Evolutionary conservation across 2,113 vertebrate genomes (phyloP).

Genomic region (Hystrix brachyura): DNA sequence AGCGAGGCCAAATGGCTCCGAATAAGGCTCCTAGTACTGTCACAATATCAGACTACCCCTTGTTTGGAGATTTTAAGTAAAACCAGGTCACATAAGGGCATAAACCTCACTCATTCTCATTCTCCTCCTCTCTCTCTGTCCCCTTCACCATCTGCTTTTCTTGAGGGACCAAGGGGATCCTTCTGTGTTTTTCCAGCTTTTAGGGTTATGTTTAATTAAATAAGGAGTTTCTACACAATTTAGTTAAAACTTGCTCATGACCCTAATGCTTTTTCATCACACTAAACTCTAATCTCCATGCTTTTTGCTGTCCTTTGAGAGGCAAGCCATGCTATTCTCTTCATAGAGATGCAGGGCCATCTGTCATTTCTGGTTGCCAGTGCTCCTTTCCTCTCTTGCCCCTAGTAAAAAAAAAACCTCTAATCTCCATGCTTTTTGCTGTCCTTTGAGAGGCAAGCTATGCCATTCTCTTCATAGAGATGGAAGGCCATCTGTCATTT

Average conservation of each 20-base stretch:
- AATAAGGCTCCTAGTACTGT: neutral
- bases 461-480: neutral
- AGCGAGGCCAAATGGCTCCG: neutral
- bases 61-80: neutral
- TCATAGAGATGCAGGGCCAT: neutral
- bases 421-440: neutral
- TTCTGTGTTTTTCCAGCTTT: neutral
- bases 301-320: slow-evolving; percentile 1
- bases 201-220: slow-evolving; percentile 19
- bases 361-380: slow-evolving; percentile 41
- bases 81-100: too few species aligned
- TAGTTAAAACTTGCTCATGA: neutral
- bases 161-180: neutral
- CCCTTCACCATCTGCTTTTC: neutral
- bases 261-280: neutral
- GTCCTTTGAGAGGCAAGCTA: neutral
- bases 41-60: neutral
- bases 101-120: neutral
- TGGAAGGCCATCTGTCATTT: slow-evolving; percentile 8
- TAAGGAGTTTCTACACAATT: neutral
- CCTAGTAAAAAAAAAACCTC: too few species aligned
- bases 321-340: neutral
- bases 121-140: neutral
- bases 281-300: neutral
- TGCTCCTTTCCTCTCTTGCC: neutral